Percentiles rank a stretch among this genome's conserved stretches.
Evolutionary conservation across 2,113 vertebrate species (phyloP).

Genomic region (Chitala chitala): DNA sequence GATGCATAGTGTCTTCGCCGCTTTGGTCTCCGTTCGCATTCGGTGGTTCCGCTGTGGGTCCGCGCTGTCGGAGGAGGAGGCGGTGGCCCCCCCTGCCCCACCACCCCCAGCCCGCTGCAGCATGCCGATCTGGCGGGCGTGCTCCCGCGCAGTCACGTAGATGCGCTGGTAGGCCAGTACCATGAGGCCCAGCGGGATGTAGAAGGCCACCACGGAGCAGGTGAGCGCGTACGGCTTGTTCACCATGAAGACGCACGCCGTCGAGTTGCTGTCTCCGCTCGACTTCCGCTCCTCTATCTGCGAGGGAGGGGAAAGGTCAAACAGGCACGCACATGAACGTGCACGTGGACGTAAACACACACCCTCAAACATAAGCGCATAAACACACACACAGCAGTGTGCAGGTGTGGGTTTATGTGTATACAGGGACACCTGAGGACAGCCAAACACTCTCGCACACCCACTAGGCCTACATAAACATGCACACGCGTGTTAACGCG

Average conservation of each 20-base stretch:
- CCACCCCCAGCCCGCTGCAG: constrained; percentile 81
- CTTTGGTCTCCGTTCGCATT: constrained; percentile 95
- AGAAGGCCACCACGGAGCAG: constrained; percentile 97
- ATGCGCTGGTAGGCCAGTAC: constrained; percentile 97
- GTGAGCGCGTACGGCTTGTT: constrained; percentile 97
- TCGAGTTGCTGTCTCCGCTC: constrained; percentile 78
- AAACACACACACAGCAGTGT: too few species aligned
- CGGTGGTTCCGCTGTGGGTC: constrained; percentile 87
- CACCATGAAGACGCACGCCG: constrained; percentile 95
- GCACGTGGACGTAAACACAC: too few species aligned
- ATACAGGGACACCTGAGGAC: too few species aligned
- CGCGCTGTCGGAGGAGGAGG: constrained; percentile 59
- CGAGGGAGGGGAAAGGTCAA: not conserved
- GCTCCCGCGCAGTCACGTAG: constrained; percentile 86
- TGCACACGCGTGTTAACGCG: too few species aligned
- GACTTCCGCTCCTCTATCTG: constrained; percentile 83
- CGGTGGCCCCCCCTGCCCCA: not conserved
- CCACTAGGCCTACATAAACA: too few species aligned
- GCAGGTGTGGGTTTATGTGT: too few species aligned
- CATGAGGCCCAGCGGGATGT: constrained; percentile 93
- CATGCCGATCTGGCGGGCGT: constrained; percentile 85
- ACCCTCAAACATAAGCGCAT: too few species aligned
- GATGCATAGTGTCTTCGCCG: constrained; percentile 94
- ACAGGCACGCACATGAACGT: not conserved
- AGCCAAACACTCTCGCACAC: too few species aligned